phyloP scores from a whole-genome alignment of 2,797 vertebrate species.

The Ispidina picta region DNA sequence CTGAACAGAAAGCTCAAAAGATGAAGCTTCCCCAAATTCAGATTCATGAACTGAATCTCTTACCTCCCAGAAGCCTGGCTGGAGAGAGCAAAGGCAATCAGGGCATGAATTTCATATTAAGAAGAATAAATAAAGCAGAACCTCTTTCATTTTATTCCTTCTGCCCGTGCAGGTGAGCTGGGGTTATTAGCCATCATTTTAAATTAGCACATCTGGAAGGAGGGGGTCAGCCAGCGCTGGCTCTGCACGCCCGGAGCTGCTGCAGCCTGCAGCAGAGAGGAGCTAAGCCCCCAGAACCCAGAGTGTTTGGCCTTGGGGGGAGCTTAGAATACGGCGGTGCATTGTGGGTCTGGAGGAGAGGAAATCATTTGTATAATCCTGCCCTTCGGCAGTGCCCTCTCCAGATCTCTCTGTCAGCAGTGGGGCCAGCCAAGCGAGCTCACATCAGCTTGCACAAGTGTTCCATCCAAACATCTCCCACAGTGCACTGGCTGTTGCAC shows the following conservation, averaged over 20 bases:
- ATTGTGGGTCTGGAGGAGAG: neutral
- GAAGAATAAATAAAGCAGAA: conserved; percentile 68
- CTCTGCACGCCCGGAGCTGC: rapidly evolving
- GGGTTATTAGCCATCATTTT: neutral
- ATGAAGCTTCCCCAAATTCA: conserved; percentile 61
- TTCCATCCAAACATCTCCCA: neutral
- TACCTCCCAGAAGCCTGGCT: conserved; percentile 55
- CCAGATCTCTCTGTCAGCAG: rapidly evolving
- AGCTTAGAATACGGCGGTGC: neutral
- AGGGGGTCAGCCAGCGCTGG: neutral
- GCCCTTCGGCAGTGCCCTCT: neutral
- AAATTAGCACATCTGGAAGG: neutral
- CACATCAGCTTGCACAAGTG: rapidly evolving
- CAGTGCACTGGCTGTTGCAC: rapidly evolving
- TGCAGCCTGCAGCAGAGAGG: neutral
- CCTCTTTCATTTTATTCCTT: conserved; percentile 30
- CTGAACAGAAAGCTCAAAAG: conserved; percentile 48
- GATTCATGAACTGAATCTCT: conserved; percentile 61
- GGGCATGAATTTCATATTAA: conserved; percentile 70
- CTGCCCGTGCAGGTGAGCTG: neutral
- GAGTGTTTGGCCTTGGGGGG: neutral
- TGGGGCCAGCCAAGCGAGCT: rapidly evolving
- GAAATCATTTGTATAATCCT: neutral
- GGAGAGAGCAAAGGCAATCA: conserved; percentile 63
- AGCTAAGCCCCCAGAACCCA: neutral